phyloP scores from a whole-genome alignment of 64 coral and sea anemone genomes.

The Stylophora pistillata region DNA sequence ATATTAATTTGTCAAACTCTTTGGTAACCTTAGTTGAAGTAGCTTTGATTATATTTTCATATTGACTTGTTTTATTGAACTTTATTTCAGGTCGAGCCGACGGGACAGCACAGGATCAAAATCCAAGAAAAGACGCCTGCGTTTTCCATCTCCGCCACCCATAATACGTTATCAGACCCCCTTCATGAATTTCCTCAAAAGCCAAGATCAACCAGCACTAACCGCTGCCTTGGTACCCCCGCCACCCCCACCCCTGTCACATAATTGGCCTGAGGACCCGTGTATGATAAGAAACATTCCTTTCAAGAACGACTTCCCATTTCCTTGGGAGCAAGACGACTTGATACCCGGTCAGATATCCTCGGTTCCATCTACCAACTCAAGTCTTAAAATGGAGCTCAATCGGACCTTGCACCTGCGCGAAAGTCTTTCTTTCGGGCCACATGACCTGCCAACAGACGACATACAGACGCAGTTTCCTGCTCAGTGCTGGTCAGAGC shows the following conservation, averaged over 20 bases:
- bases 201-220: conserved; percentile 34
- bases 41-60: neutral
- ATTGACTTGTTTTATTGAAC: neutral
- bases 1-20: no score
- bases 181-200: conserved; percentile 63
- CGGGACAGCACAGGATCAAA: conserved; percentile 35
- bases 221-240: conserved; percentile 12
- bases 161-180: conserved; percentile 78
- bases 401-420: conserved; percentile 25
- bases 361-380: neutral
- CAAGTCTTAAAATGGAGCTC: conserved; percentile 27
- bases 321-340: conserved; percentile 38
- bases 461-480: conserved; percentile 55
- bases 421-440: neutral
- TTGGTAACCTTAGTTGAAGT: no score
- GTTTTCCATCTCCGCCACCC: conserved; percentile 78
- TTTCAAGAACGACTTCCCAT: neutral
- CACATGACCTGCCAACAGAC: conserved; percentile 27
- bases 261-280: conserved; percentile 34
- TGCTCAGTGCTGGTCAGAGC: conserved; percentile 44
- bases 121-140: conserved; percentile 66
- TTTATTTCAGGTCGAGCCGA: neutral
- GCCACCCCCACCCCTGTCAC: conserved; percentile 29
- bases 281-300: neutral
- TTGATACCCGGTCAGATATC: neutral